Conservation (phyloP, 2,113 vertebrate species). For the Leuciscus idus region DNA sequence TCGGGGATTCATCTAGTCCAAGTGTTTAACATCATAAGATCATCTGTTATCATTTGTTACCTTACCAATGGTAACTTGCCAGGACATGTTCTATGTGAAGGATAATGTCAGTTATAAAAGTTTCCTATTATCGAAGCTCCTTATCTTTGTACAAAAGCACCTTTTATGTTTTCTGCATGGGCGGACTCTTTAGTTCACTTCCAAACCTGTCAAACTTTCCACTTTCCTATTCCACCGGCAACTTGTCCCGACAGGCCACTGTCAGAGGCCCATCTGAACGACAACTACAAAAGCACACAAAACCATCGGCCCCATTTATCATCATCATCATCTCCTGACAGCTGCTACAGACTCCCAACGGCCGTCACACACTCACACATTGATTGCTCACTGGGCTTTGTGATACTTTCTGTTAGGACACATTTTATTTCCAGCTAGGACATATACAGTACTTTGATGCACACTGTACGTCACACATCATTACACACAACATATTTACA, state of each 20-base stretch:
- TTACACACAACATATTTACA: not conserved
- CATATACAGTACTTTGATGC: not conserved
- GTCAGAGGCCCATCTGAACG: not conserved
- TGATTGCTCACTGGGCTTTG: not conserved
- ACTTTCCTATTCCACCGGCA: not conserved
- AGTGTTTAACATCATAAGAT: too few species aligned
- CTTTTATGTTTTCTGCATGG: not conserved
- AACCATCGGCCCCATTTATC: conserved; percentile 9
- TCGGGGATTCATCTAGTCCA: not conserved
- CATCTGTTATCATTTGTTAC: not conserved
- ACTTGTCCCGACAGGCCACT: conserved; percentile 28
- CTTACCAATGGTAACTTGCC: not conserved
- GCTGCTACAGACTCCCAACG: not conserved
- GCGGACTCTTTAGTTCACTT: not conserved
- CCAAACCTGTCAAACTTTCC: conserved; percentile 30
- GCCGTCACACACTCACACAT: not conserved
- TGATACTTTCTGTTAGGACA: not conserved
- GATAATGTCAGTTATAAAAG: not conserved
- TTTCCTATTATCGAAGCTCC: not conserved
- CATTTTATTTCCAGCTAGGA: not conserved
- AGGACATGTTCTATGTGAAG: not conserved
- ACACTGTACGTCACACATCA: not conserved
- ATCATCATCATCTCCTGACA: conserved; percentile 20
- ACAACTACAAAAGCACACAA: not conserved
- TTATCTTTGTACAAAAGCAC: not conserved